These are phyloP conservation scores for Hemicentrotus pulcherrimus DNA, from an alignment of 35 echinoderm and acorn worm species.

Conservation along the genomic window DNA sequence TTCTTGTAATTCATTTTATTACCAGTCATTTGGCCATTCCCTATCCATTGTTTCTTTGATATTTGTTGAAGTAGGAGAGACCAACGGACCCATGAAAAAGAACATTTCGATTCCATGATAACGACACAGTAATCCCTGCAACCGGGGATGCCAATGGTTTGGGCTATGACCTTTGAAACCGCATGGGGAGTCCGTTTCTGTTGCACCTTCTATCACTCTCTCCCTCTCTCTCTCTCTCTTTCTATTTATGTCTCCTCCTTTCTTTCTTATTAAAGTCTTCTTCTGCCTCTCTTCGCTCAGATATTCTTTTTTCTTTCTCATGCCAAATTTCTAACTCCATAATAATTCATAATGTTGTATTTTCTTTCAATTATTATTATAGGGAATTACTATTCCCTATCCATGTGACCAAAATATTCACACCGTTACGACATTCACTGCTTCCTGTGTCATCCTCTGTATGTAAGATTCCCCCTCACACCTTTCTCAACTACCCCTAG, in stretches of 20 bases:
- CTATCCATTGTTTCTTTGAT: not conserved
- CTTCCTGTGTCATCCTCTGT: too few species aligned
- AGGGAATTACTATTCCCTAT: too few species aligned
- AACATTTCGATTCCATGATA: not conserved
- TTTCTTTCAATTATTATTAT: too few species aligned
- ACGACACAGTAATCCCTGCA: not conserved
- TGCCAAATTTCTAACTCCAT: not conserved
- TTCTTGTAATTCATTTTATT: slow-evolving; percentile 2
- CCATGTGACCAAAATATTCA: not conserved
- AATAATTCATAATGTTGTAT: not conserved
- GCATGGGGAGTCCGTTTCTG: not conserved
- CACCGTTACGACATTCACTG: too few species aligned
- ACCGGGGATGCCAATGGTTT: not conserved
- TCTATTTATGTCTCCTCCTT: not conserved
- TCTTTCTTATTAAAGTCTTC: not conserved
- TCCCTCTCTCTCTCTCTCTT: not conserved
- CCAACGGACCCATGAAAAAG: not conserved
- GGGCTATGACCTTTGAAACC: not conserved
- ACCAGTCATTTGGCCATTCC: slow-evolving; percentile 5
- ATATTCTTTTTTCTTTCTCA: too few species aligned
- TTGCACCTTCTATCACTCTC: not conserved
- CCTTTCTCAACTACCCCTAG: too few species aligned
- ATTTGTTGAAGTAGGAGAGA: not conserved
- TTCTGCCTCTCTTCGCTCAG: not conserved
- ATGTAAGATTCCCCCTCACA: too few species aligned